These are phyloP conservation scores for Beris morrisii DNA, from an alignment of 2,888 invertebrate species.

Conservation along the genomic window DNA sequence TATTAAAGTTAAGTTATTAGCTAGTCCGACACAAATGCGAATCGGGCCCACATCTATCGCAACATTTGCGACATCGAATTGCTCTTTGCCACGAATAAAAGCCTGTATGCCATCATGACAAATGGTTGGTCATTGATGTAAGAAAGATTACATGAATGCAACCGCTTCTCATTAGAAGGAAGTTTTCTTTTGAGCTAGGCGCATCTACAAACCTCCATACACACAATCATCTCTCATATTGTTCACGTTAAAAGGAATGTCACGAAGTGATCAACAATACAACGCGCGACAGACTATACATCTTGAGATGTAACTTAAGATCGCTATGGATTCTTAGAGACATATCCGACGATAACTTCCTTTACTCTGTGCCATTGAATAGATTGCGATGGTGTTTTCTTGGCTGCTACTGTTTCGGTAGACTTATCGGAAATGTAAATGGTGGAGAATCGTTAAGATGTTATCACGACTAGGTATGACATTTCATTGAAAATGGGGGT, in stretches of 20 bases:
- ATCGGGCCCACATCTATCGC: not conserved
- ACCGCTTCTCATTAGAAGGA: not conserved
- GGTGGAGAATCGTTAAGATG: conserved; percentile 1
- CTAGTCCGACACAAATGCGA: not conserved
- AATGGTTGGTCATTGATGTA: too few relatives aligned
- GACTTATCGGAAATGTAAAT: conserved; percentile 2
- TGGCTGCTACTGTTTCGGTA: not conserved
- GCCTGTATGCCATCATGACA: not conserved
- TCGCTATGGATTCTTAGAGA: not conserved
- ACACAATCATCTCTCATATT: not conserved
- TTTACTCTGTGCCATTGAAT: not conserved
- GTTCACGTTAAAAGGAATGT: conserved; percentile 3
- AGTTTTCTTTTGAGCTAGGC: too few relatives aligned
- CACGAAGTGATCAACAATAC: conserved; percentile 7
- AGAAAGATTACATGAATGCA: too few relatives aligned
- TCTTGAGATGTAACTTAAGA: not conserved
- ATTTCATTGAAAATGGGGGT: too few relatives aligned
- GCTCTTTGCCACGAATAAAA: not conserved
- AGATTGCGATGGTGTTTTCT: not conserved
- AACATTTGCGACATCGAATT: not conserved
- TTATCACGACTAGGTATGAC: not conserved
- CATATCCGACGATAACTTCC: not conserved
- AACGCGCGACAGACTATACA: not conserved
- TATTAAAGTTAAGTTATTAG: not conserved
- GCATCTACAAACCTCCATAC: not conserved